phyloP scores from a whole-genome alignment of 2,888 invertebrate genomes.

The Eutolmus rufibarbis region DNA sequence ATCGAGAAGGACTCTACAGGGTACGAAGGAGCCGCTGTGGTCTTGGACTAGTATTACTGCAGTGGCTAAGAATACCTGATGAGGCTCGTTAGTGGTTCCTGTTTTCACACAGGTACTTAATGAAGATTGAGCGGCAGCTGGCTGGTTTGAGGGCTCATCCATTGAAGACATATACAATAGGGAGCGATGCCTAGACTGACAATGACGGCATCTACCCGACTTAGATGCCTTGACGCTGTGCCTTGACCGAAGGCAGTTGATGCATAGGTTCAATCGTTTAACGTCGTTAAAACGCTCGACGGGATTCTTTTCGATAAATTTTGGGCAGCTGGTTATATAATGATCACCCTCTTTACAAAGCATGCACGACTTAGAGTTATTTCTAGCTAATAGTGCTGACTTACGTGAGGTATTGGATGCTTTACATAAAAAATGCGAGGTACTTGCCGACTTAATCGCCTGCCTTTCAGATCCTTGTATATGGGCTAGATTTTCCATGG shows the following conservation, averaged over 20 bases:
- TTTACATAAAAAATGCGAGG: neutral
- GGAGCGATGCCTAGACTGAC: neutral
- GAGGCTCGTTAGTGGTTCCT: neutral
- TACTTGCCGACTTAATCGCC: neutral
- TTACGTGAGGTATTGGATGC: neutral
- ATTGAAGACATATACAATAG: neutral
- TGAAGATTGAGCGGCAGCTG: too few relatives aligned
- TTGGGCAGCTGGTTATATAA: neutral
- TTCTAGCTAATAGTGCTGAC: neutral
- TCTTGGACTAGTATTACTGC: neutral
- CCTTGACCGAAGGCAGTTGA: neutral
- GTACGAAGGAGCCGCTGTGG: neutral
- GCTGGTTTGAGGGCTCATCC: too few relatives aligned
- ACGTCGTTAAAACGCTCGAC: neutral
- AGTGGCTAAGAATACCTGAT: neutral
- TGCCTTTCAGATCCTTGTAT: neutral
- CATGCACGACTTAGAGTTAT: neutral
- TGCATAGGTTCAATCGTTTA: neutral
- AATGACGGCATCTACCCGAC: neutral
- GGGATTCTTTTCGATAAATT: neutral
- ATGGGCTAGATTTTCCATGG: neutral
- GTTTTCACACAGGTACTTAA: neutral
- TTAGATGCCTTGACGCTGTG: neutral
- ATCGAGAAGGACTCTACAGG: neutral
- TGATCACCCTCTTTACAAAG: neutral